Conservation (phyloP, 92 coral and sea anemone species). For the Epizoanthus illoricatus region DNA sequence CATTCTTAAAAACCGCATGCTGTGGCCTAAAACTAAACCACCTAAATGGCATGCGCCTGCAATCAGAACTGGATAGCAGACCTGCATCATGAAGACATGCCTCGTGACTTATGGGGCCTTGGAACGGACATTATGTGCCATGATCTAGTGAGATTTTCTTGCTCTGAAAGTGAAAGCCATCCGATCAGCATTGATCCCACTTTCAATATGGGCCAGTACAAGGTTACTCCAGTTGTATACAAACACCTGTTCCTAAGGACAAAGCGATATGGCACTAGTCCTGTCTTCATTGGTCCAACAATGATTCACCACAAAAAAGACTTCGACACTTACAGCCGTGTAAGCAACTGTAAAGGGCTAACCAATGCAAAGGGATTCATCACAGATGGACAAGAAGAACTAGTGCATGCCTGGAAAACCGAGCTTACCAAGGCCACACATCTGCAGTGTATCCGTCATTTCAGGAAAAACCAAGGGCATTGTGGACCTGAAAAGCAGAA, state of each 20-base stretch:
- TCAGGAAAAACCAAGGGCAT: conserved; percentile 40
- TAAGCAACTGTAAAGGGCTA: conserved; percentile 35
- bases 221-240: conserved; percentile 43
- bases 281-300: conserved; percentile 42
- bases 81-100: conserved; percentile 46
- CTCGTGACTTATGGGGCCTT: conserved; percentile 43
- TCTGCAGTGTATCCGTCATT: conserved; percentile 34
- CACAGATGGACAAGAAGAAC: conserved; percentile 44
- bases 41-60: no score
- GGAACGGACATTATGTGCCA: conserved; percentile 39
- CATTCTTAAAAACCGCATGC: no score
- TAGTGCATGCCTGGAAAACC: conserved; percentile 39
- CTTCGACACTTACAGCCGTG: conserved; percentile 38
- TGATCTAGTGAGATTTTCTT: conserved; percentile 36
- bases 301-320: conserved; percentile 39
- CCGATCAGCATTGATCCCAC: conserved; percentile 38
- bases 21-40: no score
- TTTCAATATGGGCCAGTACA: conserved; percentile 40
- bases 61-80: no score
- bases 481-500: conserved; percentile 35
- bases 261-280: conserved; percentile 30
- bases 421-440: conserved; percentile 40
- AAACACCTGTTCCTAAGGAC: conserved; percentile 11
- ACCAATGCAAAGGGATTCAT: conserved; percentile 19
- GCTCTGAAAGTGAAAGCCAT: conserved; percentile 40